phyloP scores from a whole-genome alignment of 2,888 invertebrate genomes.

The Campoplex capitator region DNA sequence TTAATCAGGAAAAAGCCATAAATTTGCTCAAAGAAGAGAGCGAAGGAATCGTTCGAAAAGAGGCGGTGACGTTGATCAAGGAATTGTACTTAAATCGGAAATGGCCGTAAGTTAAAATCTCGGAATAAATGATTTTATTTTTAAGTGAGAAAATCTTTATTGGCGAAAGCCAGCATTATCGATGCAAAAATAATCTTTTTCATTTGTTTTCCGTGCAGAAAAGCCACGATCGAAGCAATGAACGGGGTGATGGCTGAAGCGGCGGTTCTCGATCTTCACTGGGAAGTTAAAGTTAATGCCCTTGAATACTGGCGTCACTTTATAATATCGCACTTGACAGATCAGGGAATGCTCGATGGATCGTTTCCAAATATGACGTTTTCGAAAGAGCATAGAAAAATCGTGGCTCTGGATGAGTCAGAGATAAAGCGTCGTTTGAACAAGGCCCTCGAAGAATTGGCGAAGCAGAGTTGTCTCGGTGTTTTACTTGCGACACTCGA shows the following conservation, averaged over 20 bases:
- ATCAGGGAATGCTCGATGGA: constrained; percentile 94
- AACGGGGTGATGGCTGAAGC: constrained; percentile 89
- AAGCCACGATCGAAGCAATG: constrained; percentile 85
- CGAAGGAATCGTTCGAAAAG: constrained; percentile 92
- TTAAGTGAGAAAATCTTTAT: not conserved
- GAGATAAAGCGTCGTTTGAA: constrained; percentile 89
- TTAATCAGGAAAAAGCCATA: constrained; percentile 85
- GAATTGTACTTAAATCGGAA: constrained; percentile 89
- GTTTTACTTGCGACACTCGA: constrained; percentile 88
- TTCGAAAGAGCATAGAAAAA: constrained; percentile 91
- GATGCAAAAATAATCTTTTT: constrained; percentile 8
- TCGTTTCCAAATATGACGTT: constrained; percentile 92
- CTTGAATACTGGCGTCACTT: constrained; percentile 90
- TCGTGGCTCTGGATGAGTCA: constrained; percentile 89
- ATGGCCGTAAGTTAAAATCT: constrained; percentile 84
- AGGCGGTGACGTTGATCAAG: constrained; percentile 89
- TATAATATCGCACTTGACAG: constrained; percentile 87
- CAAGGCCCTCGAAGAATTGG: constrained; percentile 89
- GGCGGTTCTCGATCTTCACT: constrained; percentile 90
- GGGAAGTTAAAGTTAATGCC: constrained; percentile 92
- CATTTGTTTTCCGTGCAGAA: constrained; percentile 72
- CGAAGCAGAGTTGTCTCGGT: constrained; percentile 89
- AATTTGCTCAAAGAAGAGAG: constrained; percentile 88
- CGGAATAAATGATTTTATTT: not conserved
- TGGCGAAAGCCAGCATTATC: not conserved